Base-by-base conservation (phyloP, 2,797 vertebrate species). In the Champsocephalus gunnari region DNA sequence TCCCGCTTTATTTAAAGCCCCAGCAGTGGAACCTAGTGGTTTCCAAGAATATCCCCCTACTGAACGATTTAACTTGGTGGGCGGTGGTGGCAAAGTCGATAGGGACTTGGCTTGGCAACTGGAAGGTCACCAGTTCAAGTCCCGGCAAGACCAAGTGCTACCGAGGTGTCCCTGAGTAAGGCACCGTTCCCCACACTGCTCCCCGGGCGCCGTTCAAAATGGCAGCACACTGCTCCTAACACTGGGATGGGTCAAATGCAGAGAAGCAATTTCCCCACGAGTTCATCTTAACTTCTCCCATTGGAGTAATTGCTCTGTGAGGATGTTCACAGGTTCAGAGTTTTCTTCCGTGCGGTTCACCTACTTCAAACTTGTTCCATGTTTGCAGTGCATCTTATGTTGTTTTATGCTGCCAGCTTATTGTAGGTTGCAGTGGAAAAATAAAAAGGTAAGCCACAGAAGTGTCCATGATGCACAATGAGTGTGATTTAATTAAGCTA, bases 1-100 rank as follows among this genome's bases (percentile, higher is more conserved):
- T 59, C 16, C 19, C 57, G 50, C 55, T 74, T 58, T 78, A 58
- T 64, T 67, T 66, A 63, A 24, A 48, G 53, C 64, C 75, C 61
- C 44, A 47, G 70, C 53, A 54, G 71, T 3, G 2, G 44, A 51
- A 66, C 12, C 2, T 6, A 6, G 13, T 34, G 45, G 28, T 71
- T 80, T 75, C 64, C 0, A 56, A 48, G 50, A 66, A 61, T 44
- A 80, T 78, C 50, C 53, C 9, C 54, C 32, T 0, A 12, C 34
- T 62, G 58, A 71, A 68, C 73, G n/a, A 13, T 54, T 12, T 1
- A 0, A 17, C 59, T 43, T 45, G 21, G 21, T 21, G 21, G 2
- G 21, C 21, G 21, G 21, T 21, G 21, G 21, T 21, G 21, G 21
- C 21, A 2, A 21, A 21, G 21, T 21, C 2, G 21, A 21, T 21